Conservation (phyloP, 2,888 invertebrate species). For the Rutpela maculata region DNA sequence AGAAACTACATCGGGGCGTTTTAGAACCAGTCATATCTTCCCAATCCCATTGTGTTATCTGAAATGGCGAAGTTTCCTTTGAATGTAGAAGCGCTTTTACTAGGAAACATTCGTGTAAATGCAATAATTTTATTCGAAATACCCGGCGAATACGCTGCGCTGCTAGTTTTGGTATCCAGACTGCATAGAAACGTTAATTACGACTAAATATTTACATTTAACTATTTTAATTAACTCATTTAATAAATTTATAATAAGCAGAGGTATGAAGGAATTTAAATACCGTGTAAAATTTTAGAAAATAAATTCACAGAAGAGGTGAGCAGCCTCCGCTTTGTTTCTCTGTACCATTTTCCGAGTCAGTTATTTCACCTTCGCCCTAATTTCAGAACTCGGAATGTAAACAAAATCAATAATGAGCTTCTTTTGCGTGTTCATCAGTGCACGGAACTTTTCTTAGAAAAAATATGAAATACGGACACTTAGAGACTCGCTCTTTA, state of each 20-base stretch:
- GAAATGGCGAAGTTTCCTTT: not conserved
- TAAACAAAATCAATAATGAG: constrained; percentile 38
- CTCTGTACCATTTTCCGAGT: constrained; percentile 51
- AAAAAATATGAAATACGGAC: constrained; percentile 8
- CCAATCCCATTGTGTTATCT: constrained; percentile 15
- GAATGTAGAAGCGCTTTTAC: not conserved
- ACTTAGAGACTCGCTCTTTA: not conserved
- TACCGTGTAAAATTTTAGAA: constrained; percentile 17
- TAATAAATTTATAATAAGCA: constrained; percentile 36
- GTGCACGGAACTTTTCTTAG: constrained; percentile 5
- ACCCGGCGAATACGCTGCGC: not conserved
- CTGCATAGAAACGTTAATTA: not conserved
- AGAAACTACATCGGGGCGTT: constrained; percentile 27
- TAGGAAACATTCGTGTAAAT: constrained; percentile 1
- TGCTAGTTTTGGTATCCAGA: not conserved
- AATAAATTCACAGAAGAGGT: constrained; percentile 39
- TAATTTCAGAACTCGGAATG: constrained; percentile 42
- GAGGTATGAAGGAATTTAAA: constrained; percentile 26
- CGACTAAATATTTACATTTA: constrained; percentile 21
- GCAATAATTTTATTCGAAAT: constrained; percentile 20
- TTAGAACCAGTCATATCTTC: constrained; percentile 22
- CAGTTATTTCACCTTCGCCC: constrained; percentile 47
- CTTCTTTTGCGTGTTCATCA: constrained; percentile 20
- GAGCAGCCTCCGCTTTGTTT: constrained; percentile 45
- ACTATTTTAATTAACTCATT: constrained; percentile 38